Percentiles rank a stretch among this genome's conserved stretches.
These are phyloP conservation scores for Scophthalmus maximus DNA, from an alignment of 2,113 vertebrate species.

Conservation along the genomic window DNA sequence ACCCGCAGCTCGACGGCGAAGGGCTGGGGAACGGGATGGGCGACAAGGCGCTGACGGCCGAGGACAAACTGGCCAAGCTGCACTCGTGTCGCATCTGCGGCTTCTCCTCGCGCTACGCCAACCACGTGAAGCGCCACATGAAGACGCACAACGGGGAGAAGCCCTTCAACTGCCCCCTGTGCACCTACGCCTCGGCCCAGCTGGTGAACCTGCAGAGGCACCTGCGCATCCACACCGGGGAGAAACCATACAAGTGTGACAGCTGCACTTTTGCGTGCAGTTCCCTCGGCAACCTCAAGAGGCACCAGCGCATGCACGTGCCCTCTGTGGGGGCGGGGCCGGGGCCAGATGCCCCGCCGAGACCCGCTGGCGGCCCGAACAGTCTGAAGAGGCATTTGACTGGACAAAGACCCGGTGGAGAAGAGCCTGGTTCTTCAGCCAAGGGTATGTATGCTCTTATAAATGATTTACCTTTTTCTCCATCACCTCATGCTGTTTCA, in stretches of 20 bases:
- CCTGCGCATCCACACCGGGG: conserved; percentile 95
- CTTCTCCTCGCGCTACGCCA: conserved; percentile 96
- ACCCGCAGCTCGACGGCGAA: conserved; percentile 48
- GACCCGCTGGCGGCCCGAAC: conserved; percentile 76
- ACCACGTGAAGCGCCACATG: conserved; percentile 98
- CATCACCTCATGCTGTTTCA: not conserved
- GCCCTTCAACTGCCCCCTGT: conserved; percentile 93
- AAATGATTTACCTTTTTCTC: not conserved
- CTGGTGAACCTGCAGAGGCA: conserved; percentile 98
- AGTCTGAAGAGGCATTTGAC: conserved; percentile 77
- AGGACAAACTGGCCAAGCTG: conserved; percentile 81
- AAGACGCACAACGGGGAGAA: conserved; percentile 99
- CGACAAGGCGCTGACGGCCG: conserved; percentile 69
- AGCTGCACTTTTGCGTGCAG: conserved; percentile 95
- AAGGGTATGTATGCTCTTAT: conserved; percentile 54
- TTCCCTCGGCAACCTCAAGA: conserved; percentile 96
- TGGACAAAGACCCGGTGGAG: conserved; percentile 70
- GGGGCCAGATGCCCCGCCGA: conserved; percentile 63
- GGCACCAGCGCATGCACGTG: conserved; percentile 93
- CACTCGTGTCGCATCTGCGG: conserved; percentile 93
- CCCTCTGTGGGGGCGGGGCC: conserved; percentile 75
- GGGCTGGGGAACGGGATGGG: conserved; percentile 66
- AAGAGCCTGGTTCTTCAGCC: conserved; percentile 46
- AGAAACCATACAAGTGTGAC: conserved; percentile 96
- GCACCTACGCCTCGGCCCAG: conserved; percentile 94